phyloP scores from a whole-genome alignment of 2,888 invertebrate species.

The Pyrgus malvae region DNA sequence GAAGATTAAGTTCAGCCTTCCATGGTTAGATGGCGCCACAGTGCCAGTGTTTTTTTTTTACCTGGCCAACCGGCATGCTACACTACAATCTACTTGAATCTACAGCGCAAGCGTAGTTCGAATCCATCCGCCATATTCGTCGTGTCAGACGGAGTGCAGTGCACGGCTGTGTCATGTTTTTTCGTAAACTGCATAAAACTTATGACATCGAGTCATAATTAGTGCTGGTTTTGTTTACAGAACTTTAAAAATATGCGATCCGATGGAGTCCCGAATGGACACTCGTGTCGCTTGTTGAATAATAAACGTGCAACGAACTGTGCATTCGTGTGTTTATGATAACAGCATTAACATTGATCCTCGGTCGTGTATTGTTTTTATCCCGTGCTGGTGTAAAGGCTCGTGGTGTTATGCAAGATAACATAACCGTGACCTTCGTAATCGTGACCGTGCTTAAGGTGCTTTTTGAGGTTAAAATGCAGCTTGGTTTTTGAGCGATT shows the following conservation, averaged over 20 bases:
- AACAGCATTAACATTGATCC: conserved; percentile 75
- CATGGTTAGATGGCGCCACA: conserved; percentile 52
- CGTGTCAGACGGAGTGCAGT: conserved; percentile 79
- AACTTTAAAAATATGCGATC: conserved; percentile 67
- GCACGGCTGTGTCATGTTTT: conserved; percentile 77
- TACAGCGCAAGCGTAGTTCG: conserved; percentile 79
- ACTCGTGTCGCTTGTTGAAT: conserved; percentile 66
- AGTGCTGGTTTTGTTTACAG: conserved; percentile 61
- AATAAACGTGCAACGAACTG: conserved; percentile 77
- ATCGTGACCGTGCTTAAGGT: conserved; percentile 72
- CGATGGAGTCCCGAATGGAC: conserved; percentile 58
- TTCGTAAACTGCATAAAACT: conserved; percentile 71
- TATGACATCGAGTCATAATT: conserved; percentile 62
- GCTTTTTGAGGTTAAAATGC: conserved; percentile 81
- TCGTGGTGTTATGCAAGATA: conserved; percentile 75
- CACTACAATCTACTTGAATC: too few relatives aligned
- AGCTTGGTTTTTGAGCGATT: conserved; percentile 77
- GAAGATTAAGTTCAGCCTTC: conserved; percentile 38
- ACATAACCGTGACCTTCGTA: conserved; percentile 78
- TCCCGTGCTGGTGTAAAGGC: conserved; percentile 59
- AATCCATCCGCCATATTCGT: conserved; percentile 81
- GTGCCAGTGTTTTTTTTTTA: conserved; percentile 61
- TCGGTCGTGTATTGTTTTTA: conserved; percentile 71
- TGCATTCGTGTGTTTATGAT: conserved; percentile 80
- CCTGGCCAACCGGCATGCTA: conserved; percentile 52